These are phyloP conservation scores for Danio kyathit DNA, from an alignment of 2,797 vertebrate genomes.

Conservation along the genomic window DNA sequence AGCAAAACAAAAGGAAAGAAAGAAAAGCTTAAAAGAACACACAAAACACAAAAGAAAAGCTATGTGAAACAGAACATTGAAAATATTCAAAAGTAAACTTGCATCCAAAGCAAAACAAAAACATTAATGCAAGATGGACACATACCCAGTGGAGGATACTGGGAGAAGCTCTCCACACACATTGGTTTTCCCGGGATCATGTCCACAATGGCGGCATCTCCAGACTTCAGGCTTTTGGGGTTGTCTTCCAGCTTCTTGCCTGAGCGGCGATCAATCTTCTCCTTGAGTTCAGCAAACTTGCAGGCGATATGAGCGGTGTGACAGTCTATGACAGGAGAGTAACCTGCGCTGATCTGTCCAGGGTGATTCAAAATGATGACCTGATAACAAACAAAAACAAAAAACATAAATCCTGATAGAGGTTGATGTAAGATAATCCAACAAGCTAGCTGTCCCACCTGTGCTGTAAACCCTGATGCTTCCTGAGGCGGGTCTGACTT, in stretches of 20 bases:
- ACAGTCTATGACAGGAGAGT: conserved; percentile 89
- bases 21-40: too few species aligned
- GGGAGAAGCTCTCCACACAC: conserved; percentile 91
- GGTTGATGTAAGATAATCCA: neutral
- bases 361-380: conserved; percentile 92
- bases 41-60: too few species aligned
- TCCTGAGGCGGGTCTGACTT: conserved; percentile 65
- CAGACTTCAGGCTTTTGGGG: conserved; percentile 87
- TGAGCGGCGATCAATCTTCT: conserved; percentile 88
- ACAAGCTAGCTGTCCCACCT: conserved; percentile 51
- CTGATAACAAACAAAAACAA: conserved; percentile 61
- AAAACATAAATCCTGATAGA: neutral
- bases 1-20: too few species aligned
- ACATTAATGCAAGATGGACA: neutral
- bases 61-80: too few species aligned
- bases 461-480: conserved; percentile 62
- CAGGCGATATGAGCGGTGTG: conserved; percentile 91
- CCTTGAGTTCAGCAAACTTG: conserved; percentile 87
- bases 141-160: conserved; percentile 89
- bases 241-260: conserved; percentile 91
- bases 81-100: too few species aligned
- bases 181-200: conserved; percentile 89
- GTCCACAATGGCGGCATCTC: conserved; percentile 86
- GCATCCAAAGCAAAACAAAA: too few species aligned
- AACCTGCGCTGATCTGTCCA: conserved; percentile 87